phyloP scores from a whole-genome alignment of 1,140 invertebrate genomes.

The Leptinotarsa defecta region DNA sequence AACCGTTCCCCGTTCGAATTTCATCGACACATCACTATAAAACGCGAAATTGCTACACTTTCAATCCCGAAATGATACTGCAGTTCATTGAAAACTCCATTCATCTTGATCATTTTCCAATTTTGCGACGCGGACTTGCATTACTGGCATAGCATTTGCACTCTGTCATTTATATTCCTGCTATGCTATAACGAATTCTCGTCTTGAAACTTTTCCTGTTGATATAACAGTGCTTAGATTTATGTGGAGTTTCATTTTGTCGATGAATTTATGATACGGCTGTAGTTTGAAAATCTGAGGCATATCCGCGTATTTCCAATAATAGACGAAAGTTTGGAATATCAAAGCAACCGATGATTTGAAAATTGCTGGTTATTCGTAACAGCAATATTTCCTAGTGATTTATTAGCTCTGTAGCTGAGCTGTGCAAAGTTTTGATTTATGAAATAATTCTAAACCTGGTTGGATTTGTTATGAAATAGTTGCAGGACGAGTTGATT shows the following conservation, averaged over 20 bases:
- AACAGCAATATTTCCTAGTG: too few species aligned
- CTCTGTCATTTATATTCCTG: conserved; percentile 9
- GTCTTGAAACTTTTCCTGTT: background rate
- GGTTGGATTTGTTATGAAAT: too few species aligned
- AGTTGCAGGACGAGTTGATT: too few species aligned
- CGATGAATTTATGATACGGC: conserved; percentile 15
- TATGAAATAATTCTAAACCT: too few species aligned
- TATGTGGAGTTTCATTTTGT: conserved; percentile 13
- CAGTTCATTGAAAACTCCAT: conserved; percentile 20
- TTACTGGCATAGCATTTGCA: conserved; percentile 10
- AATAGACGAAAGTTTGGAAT: too few species aligned
- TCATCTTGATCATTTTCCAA: conserved; percentile 22
- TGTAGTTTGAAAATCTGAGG: background rate
- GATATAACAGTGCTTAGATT: background rate
- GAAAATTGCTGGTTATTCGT: too few species aligned
- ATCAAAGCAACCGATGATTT: too few species aligned
- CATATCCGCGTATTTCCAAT: too few species aligned
- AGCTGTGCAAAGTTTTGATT: too few species aligned
- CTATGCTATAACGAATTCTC: background rate
- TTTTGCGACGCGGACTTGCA: background rate
- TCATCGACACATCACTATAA: background rate
- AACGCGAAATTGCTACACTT: background rate
- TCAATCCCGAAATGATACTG: conserved; percentile 9
- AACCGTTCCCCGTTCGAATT: background rate
- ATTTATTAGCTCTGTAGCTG: too few species aligned